phyloP scores from a whole-genome alignment of 2,797 vertebrate species.

The Phrynocephalus guinanensis region DNA sequence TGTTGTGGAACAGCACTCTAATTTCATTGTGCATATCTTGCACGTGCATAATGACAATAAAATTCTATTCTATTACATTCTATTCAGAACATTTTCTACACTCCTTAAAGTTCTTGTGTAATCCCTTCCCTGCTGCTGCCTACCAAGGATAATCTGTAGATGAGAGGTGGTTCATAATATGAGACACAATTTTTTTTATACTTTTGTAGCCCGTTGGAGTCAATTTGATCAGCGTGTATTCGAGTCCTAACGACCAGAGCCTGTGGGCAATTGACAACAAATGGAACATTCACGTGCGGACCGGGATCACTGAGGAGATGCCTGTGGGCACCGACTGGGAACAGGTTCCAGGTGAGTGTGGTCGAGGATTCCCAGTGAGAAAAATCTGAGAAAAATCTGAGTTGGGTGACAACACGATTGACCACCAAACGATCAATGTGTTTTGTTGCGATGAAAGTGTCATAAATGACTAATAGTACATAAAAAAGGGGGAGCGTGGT shows the following conservation, averaged over 20 bases:
- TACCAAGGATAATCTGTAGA: neutral
- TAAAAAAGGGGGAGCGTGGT: too few relatives aligned
- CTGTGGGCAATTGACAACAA: slow-evolving; percentile 94
- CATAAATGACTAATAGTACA: too few relatives aligned
- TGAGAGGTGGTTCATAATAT: neutral
- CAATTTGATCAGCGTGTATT: slow-evolving; percentile 87
- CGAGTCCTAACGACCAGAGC: slow-evolving; percentile 91
- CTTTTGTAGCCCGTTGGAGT: slow-evolving; percentile 88
- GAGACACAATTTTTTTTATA: slow-evolving; percentile 52
- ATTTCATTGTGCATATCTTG: too few relatives aligned
- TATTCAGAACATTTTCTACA: neutral
- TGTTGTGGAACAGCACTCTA: too few relatives aligned
- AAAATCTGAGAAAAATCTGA: too few relatives aligned
- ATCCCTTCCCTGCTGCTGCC: neutral
- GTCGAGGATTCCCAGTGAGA: neutral
- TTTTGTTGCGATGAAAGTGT: too few relatives aligned
- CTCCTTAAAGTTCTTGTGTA: neutral
- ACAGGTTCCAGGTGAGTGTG: slow-evolving; percentile 88
- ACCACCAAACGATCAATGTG: too few relatives aligned
- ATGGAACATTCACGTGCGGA: slow-evolving; percentile 88
- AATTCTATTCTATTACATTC: too few relatives aligned
- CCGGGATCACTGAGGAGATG: slow-evolving; percentile 94
- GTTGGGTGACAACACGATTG: too few relatives aligned
- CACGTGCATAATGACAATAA: too few relatives aligned
- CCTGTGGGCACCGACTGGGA: slow-evolving; percentile 96